Conservation (phyloP, 2,113 vertebrate species). For the Anolis sagrei region DNA sequence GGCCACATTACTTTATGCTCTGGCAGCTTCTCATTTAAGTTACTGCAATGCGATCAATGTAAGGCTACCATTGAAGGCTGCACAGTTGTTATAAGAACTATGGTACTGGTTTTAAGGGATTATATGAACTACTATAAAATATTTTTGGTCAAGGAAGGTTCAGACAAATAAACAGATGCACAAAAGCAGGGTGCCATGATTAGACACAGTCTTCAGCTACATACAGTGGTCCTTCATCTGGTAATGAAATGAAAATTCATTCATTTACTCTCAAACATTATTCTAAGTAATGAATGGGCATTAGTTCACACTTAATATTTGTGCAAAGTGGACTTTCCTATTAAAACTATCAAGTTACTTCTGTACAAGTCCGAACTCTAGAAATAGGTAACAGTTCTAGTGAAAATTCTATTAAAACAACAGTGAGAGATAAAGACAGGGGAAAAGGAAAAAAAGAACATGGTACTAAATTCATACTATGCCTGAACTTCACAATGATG, state of each 20-base stretch:
- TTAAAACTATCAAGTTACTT: neutral
- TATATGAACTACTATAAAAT: too few species aligned
- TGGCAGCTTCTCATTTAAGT: too few species aligned
- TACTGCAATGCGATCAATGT: too few species aligned
- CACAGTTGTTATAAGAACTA: too few species aligned
- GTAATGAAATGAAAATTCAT: neutral
- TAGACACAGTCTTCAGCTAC: neutral
- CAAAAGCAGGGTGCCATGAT: neutral
- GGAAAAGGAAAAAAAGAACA: neutral
- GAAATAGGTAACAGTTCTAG: neutral
- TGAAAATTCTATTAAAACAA: neutral
- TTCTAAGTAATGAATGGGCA: neutral
- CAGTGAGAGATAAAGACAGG: neutral
- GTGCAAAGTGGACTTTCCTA: neutral
- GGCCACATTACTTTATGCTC: too few species aligned
- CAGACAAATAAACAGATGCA: neutral
- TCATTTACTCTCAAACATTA: neutral
- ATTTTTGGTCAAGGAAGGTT: neutral
- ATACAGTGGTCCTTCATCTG: rapidly evolving
- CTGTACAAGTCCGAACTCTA: neutral
- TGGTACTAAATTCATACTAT: neutral
- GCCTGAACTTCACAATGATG: neutral
- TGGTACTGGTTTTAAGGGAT: too few species aligned
- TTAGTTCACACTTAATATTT: neutral
- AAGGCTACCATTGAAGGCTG: too few species aligned